Evolutionary conservation across 2,797 vertebrate genomes (phyloP).

Genomic region (Sus cebifrons): DNA sequence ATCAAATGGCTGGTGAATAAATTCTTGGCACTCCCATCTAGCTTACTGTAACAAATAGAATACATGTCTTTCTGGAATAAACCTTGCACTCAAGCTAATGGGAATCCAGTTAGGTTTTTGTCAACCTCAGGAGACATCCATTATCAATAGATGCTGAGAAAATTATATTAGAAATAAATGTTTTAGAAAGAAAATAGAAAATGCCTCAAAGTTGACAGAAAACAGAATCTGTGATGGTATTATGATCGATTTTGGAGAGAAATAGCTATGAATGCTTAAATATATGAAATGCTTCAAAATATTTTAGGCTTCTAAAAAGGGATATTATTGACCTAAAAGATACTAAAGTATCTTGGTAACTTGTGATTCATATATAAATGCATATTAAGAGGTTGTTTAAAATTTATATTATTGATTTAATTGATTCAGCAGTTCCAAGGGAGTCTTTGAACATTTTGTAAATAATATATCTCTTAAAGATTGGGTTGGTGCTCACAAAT

Average conservation of each 20-base stretch:
- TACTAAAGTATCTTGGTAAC: conserved; percentile 54
- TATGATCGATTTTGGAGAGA: conserved; percentile 87
- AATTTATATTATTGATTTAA: conserved; percentile 84
- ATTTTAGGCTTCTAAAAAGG: conserved; percentile 64
- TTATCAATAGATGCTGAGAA: conserved; percentile 77
- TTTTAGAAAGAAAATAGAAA: conserved; percentile 87
- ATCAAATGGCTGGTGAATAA: conserved; percentile 83
- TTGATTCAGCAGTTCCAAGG: conserved; percentile 65
- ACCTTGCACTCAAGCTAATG: conserved; percentile 82
- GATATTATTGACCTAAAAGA: conserved; percentile 77
- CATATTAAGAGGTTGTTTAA: conserved; percentile 81
- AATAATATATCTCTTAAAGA: conserved; percentile 74
- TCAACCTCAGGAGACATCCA: conserved; percentile 79
- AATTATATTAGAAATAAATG: conserved; percentile 83
- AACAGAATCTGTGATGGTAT: conserved; percentile 85
- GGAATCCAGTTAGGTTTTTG: conserved; percentile 81
- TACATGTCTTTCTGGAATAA: conserved; percentile 82
- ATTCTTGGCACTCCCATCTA: conserved; percentile 79
- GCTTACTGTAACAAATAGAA: conserved; percentile 83
- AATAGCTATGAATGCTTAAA: conserved; percentile 74
- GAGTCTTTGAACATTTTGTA: conserved; percentile 68
- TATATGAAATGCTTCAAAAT: conserved; percentile 73
- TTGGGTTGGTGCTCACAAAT: conserved; percentile 63
- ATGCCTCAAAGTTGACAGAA: conserved; percentile 86
- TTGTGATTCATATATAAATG: conserved; percentile 79